These are phyloP conservation scores for Stylophora pistillata DNA, from an alignment of 64 coral and sea anemone species.

Conservation along the genomic window DNA sequence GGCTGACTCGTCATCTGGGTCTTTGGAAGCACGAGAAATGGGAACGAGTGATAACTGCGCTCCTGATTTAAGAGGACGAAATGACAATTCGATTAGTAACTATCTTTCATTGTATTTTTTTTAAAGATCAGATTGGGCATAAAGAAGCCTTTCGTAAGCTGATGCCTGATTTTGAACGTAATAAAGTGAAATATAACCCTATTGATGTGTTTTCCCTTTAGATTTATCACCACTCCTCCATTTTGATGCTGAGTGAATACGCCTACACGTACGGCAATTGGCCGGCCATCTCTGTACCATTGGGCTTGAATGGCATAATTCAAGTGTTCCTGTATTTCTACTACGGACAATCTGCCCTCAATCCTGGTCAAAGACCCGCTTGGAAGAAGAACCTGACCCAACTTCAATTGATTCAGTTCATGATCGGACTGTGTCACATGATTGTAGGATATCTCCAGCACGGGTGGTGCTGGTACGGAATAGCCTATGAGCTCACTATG, in stretches of 20 bases:
- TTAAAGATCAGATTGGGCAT: no score
- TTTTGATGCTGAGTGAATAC: constrained; percentile 73
- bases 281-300: constrained; percentile 65
- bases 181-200: neutral
- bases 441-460: constrained; percentile 71
- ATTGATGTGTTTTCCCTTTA: neutral
- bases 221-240: constrained; percentile 82
- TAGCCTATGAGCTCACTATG: constrained; percentile 82
- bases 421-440: constrained; percentile 67
- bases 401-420: constrained; percentile 73
- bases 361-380: constrained; percentile 57
- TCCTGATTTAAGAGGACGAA: no score
- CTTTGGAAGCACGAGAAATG: no score
- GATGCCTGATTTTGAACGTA: no score
- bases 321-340: constrained; percentile 91
- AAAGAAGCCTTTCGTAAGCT: no score
- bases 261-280: constrained; percentile 56
- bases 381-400: constrained; percentile 81
- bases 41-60: no score
- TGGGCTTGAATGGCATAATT: constrained; percentile 74
- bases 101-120: no score
- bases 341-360: constrained; percentile 70
- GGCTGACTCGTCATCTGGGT: no score
- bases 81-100: no score
- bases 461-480: constrained; percentile 74